Conservation (phyloP, 2,113 vertebrate species). For the Ptyas mucosa region DNA sequence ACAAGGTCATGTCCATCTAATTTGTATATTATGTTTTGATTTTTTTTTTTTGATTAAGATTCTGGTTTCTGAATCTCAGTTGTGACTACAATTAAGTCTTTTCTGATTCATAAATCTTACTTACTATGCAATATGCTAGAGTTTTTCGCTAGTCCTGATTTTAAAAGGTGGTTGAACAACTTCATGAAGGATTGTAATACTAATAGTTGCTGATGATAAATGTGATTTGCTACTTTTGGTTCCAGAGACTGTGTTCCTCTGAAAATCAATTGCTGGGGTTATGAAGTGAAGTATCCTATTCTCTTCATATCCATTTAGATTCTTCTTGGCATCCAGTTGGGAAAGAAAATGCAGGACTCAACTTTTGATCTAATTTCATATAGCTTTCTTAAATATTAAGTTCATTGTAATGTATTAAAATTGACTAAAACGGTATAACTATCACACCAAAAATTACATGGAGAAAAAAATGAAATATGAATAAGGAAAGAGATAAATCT, state of each 20-base stretch:
- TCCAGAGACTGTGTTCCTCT: background rate
- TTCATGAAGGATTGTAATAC: background rate
- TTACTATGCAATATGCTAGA: background rate
- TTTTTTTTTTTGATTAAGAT: background rate
- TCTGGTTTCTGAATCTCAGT: background rate
- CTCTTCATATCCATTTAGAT: background rate
- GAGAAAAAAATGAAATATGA: background rate
- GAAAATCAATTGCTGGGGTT: background rate
- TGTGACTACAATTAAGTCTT: background rate
- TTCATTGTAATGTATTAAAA: background rate
- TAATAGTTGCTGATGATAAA: background rate
- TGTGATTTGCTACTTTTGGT: background rate
- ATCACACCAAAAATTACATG: background rate
- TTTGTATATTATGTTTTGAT: no score
- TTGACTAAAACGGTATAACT: background rate
- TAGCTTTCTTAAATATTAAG: background rate
- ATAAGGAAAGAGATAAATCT: accelerated
- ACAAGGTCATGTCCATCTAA: no score
- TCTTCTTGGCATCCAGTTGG: background rate
- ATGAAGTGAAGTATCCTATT: background rate
- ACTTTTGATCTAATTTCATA: background rate
- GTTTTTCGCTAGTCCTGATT: background rate
- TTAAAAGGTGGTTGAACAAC: background rate
- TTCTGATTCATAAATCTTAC: background rate
- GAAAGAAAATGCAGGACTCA: background rate